A percentile compares a stretch with the other conserved stretches of the same genome.
Conservation (phyloP, 1,140 invertebrate species). For the Caenorhabditis latens region DNA sequence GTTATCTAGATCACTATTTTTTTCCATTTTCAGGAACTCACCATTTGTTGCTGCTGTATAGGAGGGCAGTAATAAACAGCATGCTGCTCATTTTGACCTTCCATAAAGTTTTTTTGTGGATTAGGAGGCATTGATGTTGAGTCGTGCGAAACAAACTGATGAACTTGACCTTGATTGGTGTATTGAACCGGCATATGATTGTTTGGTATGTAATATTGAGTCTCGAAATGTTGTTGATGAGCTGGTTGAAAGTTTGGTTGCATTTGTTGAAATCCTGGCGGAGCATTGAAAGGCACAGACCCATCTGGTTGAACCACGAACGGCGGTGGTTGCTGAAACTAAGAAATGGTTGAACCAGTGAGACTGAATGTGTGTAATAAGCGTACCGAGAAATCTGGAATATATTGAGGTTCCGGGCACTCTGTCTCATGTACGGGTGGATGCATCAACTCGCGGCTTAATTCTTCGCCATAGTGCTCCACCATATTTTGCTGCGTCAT, state of each 20-base stretch:
- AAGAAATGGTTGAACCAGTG: not conserved
- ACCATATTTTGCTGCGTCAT: constrained; percentile 38
- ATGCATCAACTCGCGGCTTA: constrained; percentile 33
- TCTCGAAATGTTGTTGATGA: not conserved
- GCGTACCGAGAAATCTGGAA: constrained; percentile 13
- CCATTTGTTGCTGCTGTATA: not conserved
- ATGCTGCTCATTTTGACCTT: not conserved
- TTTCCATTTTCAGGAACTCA: not conserved
- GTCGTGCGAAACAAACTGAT: not conserved
- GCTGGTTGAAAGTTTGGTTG: not conserved
- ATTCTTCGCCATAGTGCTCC: constrained; percentile 32
- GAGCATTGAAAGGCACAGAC: not conserved
- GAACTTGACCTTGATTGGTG: not conserved
- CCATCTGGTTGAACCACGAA: not conserved
- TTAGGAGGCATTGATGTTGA: not conserved
- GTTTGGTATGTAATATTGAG: not conserved
- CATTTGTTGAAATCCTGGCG: not conserved
- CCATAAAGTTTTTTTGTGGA: not conserved
- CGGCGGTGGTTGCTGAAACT: constrained; percentile 26
- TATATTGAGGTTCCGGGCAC: not conserved
- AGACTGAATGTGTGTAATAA: not conserved
- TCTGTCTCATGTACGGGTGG: not conserved
- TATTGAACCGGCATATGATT: not conserved
- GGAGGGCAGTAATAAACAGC: not conserved
- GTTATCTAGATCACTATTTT: not conserved